These are phyloP conservation scores for Chrysogorgia sp. DNA, from an alignment of 92 coral and sea anemone genomes.

Conservation along the genomic window DNA sequence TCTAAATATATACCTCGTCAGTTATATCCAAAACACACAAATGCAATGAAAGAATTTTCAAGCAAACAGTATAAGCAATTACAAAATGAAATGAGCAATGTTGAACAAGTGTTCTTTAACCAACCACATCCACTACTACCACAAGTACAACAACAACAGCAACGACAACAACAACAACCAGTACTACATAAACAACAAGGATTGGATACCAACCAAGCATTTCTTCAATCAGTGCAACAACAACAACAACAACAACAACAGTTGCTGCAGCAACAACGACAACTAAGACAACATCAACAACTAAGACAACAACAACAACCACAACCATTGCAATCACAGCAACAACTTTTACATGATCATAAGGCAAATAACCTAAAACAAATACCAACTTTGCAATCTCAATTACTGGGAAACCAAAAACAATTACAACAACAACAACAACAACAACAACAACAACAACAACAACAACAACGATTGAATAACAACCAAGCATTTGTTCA, in stretches of 20 bases:
- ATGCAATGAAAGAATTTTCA: neutral
- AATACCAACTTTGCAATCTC: no score
- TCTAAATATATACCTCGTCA: no score
- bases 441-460: constrained; percentile 4
- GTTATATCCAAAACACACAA: neutral
- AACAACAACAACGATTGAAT: neutral
- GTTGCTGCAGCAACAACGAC: constrained; percentile 7
- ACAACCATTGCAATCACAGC: neutral
- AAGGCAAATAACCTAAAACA: no score
- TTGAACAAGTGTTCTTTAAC: neutral
- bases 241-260: constrained; percentile 14
- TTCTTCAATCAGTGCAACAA: neutral
- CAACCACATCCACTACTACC: neutral
- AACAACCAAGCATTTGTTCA: neutral
- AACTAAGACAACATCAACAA: neutral
- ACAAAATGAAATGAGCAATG: constrained; percentile 23
- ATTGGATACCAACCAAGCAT: neutral
- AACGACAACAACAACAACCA: no score
- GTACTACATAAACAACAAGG: neutral
- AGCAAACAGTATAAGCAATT: neutral
- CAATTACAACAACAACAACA: neutral
- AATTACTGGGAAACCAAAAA: neutral
- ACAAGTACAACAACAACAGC: neutral
- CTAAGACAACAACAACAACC: neutral
- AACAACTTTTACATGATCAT: neutral